Evolutionary conservation across 2,888 invertebrate species (phyloP), one percentile per base, ranked within the genome.

Genomic region (Alloscopus bannaensis): DNA sequence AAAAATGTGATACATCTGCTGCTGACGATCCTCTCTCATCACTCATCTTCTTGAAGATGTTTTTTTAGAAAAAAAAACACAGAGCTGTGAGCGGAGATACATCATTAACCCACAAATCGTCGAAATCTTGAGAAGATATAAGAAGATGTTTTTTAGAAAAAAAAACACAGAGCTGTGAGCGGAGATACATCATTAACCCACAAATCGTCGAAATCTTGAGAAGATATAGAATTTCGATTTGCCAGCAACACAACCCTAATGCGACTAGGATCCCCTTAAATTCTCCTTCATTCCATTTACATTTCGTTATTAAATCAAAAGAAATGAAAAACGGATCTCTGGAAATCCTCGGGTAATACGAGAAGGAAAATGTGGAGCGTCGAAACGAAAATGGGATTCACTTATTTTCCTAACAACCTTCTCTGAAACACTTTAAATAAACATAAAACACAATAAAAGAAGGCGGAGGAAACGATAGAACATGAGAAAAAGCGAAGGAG

Each of bases 351-450:
- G 26, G 28, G 28, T 3, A 11, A 50, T 20, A 50, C n/a, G 20
- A 13, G 11, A 36, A 36, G 13, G 36, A 36, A 36, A 36, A 36
- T 36, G 13, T 13, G n/a, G n/a, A n/a, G 6, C 36, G 36, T 6
- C 36, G 36, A 36, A n/a, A 47, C n/a, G 3, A 13, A n/a, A 47
- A n/a, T 3, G 11, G 18, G 11, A 18, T 47, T n/a, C n/a, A 47
- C 26, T 28, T 18, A 55, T 28, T 28, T 24, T 55, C 18, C 47
- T 31, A 60, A 60, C 31, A 60, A 60, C 29, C 59, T 20, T 29
- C 18, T 20, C n/a, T 20, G 59, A 60, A 60, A 60, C 59, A 18
- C 36, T 60, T 36, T 60, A 60, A 60, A 60, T 60, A 60, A 60
- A 31, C 59, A 36, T 60, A 60, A 60, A 60, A 36, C 13, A 36